phyloP scores from a whole-genome alignment of 1,140 invertebrate genomes.

The Elymnias hypermnestra region DNA sequence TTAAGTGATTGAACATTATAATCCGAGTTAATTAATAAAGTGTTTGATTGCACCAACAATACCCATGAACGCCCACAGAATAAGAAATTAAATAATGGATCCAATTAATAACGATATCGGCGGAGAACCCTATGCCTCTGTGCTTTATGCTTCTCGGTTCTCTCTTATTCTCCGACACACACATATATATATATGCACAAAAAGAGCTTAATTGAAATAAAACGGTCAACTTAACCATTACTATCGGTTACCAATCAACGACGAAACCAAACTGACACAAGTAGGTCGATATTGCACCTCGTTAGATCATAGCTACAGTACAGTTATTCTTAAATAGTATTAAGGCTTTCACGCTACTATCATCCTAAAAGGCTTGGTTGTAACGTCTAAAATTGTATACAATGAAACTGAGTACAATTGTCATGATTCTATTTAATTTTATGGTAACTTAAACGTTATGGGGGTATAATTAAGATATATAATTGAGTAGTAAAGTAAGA shows the following conservation, averaged over 20 bases:
- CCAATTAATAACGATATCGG: no score
- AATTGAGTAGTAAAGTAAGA: constrained; percentile 1
- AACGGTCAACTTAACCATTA: background rate
- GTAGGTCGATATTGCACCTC: constrained; percentile 19
- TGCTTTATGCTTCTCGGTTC: no score
- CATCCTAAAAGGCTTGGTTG: background rate
- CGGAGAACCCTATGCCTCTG: no score
- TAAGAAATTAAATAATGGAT: no score
- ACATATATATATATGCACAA: no score
- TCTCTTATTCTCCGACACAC: no score
- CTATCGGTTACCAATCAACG: constrained; percentile 13
- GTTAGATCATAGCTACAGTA: constrained; percentile 13
- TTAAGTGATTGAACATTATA: no score
- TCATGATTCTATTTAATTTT: background rate
- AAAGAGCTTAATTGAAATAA: no score
- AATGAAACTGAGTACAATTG: background rate
- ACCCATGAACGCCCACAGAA: no score
- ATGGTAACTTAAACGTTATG: background rate
- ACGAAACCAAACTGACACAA: constrained; percentile 4
- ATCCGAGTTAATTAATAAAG: no score
- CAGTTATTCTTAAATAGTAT: constrained; percentile 14
- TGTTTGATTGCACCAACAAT: no score
- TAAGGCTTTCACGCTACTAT: background rate
- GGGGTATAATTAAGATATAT: background rate
- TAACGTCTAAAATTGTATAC: background rate